Percentiles rank a stretch among this genome's conserved stretches.
Evolutionary conservation across 2,113 vertebrate genomes (phyloP).

Genomic region (Neolamprologus devosi): DNA sequence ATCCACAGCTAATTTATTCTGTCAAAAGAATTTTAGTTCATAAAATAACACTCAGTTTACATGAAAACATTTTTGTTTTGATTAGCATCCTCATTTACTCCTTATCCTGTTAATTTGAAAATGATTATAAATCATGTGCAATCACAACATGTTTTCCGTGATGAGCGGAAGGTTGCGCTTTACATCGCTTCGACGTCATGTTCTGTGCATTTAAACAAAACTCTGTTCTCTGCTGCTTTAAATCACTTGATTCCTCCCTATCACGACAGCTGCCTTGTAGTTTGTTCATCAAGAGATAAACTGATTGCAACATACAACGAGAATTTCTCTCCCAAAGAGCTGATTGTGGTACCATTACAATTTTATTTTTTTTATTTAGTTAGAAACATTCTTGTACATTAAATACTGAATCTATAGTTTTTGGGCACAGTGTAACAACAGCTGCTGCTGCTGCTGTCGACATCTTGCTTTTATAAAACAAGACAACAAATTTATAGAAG

Average conservation of each 20-base stretch:
- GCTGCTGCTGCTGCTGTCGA: neutral
- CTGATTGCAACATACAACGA: neutral
- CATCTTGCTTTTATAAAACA: neutral
- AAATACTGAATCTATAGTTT: neutral
- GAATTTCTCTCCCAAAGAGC: neutral
- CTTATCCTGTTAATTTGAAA: slow-evolving; percentile 12
- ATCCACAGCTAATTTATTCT: neutral
- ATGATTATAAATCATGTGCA: neutral
- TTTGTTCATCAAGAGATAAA: neutral
- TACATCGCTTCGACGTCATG: neutral
- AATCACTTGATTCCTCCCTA: neutral
- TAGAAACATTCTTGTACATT: neutral
- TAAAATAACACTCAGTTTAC: neutral
- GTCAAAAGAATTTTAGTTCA: neutral
- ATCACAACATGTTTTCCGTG: neutral
- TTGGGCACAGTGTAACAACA: neutral
- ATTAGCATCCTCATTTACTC: neutral
- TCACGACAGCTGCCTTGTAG: neutral
- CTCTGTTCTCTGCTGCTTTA: neutral
- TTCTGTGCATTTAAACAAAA: neutral
- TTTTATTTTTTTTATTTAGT: neutral
- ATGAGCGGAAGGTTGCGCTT: neutral
- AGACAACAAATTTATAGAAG: neutral
- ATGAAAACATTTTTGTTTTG: neutral
- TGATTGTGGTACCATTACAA: neutral